Evolutionary conservation across 2,888 invertebrate genomes (phyloP), one percentile per base, ranked within the genome.

Genomic region (Volucella inanis): DNA sequence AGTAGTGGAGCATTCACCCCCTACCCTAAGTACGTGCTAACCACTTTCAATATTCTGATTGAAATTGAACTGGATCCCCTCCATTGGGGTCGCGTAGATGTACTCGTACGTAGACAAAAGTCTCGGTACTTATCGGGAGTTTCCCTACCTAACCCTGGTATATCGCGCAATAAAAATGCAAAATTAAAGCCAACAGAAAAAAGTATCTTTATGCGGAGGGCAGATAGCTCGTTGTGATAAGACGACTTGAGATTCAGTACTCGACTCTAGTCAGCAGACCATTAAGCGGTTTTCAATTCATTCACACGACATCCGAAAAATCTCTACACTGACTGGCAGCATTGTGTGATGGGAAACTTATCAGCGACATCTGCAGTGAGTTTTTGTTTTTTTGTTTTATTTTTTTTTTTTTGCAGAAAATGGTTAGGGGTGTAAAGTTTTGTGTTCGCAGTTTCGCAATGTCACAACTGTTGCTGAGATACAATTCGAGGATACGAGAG

Each of bases 11-110:
- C 55, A 3, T 14, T 18, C 50, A 18, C 41, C 57, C 55, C 10
- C 38, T 15, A 14, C 47, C 31, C 31, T 31, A 31, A 31, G 31
- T 9, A 43, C 49, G 50, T 41, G 54, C 54, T 70, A 80, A 70
- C 71, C 71, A 70, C 72, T 81, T 85, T 76, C 80, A 85, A 85
- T 85, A 81, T 85, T 81, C 81, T 85, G 85, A 85, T 85, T 85
- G 84, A 85, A 85, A 85, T 85, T 85, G 84, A 85, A 80, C 80
- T 61, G 38, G 15, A 31, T 45, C 50, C 64, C 59, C 62, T 55
- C 15, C 41, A 70, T 72, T 57, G 12, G 54, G 71, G 64, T 62
- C 41, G 74, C 50, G 59, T 52, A 31, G 31, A 31, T 31, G 31
- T 31, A 31, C 22, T 64, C 22, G 22, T 65, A 15, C 31, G 41